phyloP scores from a whole-genome alignment of 2,888 invertebrate genomes.

The Oegoconia quadripuncta region DNA sequence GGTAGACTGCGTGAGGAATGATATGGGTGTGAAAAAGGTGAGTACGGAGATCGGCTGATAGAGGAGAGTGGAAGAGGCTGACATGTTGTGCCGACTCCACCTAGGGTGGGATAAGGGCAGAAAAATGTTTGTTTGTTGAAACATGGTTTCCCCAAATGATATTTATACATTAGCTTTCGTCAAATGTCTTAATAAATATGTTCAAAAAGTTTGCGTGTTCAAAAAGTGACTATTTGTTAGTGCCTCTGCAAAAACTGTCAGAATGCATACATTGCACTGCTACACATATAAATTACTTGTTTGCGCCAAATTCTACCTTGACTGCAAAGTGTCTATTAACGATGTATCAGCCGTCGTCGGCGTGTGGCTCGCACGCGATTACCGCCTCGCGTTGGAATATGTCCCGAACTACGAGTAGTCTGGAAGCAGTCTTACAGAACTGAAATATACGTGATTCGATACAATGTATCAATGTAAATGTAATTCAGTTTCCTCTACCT shows the following conservation, averaged over 20 bases:
- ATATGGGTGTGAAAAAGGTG: too few relatives aligned
- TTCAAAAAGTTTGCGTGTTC: too few relatives aligned
- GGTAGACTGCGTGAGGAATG: too few relatives aligned
- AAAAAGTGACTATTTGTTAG: constrained; percentile 8
- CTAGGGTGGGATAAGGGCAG: too few relatives aligned
- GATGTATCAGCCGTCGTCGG: not conserved
- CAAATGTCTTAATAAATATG: too few relatives aligned
- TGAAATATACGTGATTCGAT: too few relatives aligned
- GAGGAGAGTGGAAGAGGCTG: too few relatives aligned
- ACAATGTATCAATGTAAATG: constrained; percentile 4
- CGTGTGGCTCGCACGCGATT: not conserved
- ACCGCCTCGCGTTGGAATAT: not conserved
- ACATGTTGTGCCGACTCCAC: too few relatives aligned
- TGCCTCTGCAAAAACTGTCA: constrained; percentile 1
- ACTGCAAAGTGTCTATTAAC: constrained; percentile 9
- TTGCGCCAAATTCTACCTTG: constrained; percentile 15
- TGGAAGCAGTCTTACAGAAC: not conserved
- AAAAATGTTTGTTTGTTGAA: too few relatives aligned
- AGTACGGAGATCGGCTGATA: too few relatives aligned
- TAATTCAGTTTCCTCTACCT: not conserved
- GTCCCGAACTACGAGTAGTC: not conserved
- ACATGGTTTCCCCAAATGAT: too few relatives aligned
- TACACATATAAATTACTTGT: constrained; percentile 11
- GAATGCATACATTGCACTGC: constrained; percentile 8
- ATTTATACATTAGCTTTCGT: too few relatives aligned